Evolutionary conservation across 2,113 vertebrate species (phyloP).

Genomic region (Passerina amoena): DNA sequence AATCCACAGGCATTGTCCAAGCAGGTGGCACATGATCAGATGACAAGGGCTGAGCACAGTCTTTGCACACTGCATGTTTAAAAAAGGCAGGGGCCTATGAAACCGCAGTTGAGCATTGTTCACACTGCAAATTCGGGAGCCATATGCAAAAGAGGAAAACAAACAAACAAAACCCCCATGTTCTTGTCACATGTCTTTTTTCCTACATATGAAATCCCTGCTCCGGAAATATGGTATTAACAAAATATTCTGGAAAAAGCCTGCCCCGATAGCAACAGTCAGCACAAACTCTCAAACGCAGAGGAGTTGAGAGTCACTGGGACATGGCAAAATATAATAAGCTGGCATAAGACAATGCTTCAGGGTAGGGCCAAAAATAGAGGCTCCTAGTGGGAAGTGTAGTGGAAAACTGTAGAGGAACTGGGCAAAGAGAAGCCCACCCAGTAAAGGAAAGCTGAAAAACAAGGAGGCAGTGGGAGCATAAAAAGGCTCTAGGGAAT

Average conservation of each 20-base stretch:
- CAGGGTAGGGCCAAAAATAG: neutral
- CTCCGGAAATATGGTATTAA: neutral
- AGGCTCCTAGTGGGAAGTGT: neutral
- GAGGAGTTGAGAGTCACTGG: neutral
- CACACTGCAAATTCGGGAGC: neutral
- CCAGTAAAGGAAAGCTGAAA: neutral
- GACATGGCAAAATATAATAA: neutral
- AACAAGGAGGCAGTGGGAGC: neutral
- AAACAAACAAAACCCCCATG: neutral
- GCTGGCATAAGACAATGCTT: rapidly evolving
- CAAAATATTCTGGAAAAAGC: neutral
- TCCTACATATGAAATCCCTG: neutral
- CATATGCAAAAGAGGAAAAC: neutral
- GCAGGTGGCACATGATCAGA: neutral
- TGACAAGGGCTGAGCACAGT: neutral
- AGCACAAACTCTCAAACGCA: neutral
- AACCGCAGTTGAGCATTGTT: neutral
- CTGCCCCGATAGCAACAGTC: neutral
- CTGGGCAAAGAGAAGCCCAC: neutral
- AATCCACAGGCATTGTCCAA: neutral
- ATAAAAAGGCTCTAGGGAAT: neutral
- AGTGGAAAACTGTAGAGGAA: neutral
- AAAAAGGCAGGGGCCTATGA: neutral
- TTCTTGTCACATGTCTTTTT: neutral
- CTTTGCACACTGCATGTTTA: neutral